Base-by-base conservation (phyloP, 2,888 invertebrate species). In the Candidula unifasciata region DNA sequence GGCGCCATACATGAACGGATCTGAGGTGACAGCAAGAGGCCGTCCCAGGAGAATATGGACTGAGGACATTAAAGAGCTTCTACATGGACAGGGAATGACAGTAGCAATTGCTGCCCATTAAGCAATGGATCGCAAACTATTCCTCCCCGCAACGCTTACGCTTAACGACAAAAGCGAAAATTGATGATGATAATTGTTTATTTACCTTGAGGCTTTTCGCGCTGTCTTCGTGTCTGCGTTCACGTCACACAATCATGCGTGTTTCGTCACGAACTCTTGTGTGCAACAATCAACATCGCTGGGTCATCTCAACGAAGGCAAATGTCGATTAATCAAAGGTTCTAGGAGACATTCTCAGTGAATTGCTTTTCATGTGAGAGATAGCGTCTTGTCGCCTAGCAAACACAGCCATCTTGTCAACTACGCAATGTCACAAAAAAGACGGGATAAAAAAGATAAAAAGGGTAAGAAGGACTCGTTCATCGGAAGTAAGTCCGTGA, bases 391-490 rank as follows among this genome's bases (percentile, higher is more conserved):
- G 24, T 5, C 21, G 21, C n/a, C 24, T n/a, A 60, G 60, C n/a
- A 60, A 13, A 60, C n/a, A 21, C 60, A 10, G 60, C n/a, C 60
- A 60, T 60, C 60, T 24, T n/a, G 44, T 60, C 21, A 37, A 44
- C 16, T 78, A 64, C 35, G n/a, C 64, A 35, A 35, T 27, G 78
- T 21, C 64, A 10, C 35, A 35, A 13, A 78, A 33, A 8, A 60
- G 30, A 33, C 16, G 30, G 13, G 27, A 54, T 18, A 74, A 54
- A 30, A 81, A 64, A 33, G 27, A 54, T 18, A 74, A 54, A 30
- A 81, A 64, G 27, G 24, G 27, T 24, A 81, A 73, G 27, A 57
- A 66, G 16, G 83, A 83, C 37, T 44, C 44, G 37, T 83, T 83
- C 54, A 78, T 78, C 24, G 77, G 57, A 0, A 54, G 78, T 13